These are phyloP conservation scores for Nycticorax nycticorax DNA, from an alignment of 2,113 vertebrate species.

Conservation along the genomic window DNA sequence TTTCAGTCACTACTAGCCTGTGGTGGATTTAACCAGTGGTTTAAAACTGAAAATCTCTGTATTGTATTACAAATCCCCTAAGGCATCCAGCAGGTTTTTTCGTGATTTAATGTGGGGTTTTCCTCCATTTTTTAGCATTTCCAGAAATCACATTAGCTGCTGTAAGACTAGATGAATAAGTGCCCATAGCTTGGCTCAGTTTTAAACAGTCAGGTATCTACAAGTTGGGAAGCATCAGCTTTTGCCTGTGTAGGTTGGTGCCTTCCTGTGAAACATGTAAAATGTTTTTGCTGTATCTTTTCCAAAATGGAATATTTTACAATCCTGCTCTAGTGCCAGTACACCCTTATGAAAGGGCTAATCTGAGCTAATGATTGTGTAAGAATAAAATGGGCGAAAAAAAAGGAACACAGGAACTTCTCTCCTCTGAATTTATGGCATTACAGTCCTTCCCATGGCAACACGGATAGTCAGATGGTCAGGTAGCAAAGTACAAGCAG, in stretches of 20 bases:
- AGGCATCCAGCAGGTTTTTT: not conserved
- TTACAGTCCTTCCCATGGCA: conserved; percentile 60
- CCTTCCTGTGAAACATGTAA: not conserved
- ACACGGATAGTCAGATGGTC: conserved; percentile 45
- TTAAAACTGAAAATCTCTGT: not conserved
- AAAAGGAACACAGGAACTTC: not conserved
- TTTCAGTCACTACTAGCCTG: not conserved
- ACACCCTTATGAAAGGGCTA: conserved; percentile 3
- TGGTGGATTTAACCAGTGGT: not conserved
- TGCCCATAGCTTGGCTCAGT: not conserved
- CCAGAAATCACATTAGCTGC: not conserved
- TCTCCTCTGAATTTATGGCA: conserved; percentile 34
- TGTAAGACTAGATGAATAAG: not conserved
- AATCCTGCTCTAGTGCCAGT: not conserved
- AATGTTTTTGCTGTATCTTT: conserved; percentile 36
- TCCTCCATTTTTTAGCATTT: not conserved
- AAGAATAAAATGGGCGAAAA: not conserved
- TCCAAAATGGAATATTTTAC: conserved; percentile 37
- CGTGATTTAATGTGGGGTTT: not conserved
- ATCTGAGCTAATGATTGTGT: conserved; percentile 39
- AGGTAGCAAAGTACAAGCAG: conserved; percentile 35
- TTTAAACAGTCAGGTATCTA: not conserved
- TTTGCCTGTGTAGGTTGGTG: not conserved
- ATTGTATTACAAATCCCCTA: not conserved
- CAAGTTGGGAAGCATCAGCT: not conserved